Percentiles rank a stretch among this genome's conserved stretches.
Conservation (phyloP, 2,113 vertebrate genomes). For the Suncus etruscus region DNA sequence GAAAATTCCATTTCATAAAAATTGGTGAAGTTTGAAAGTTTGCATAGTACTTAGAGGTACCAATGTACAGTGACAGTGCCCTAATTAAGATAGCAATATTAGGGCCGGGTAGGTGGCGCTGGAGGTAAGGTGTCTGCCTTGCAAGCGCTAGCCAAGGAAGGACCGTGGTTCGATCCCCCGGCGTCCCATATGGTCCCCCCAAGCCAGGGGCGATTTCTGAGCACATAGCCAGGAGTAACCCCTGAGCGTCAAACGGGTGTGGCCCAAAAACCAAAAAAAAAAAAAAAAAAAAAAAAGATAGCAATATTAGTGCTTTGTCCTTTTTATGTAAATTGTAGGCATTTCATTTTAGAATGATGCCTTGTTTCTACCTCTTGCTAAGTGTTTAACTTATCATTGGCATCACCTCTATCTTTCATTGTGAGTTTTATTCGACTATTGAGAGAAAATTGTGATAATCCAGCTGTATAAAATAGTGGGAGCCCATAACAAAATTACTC, state of each 20-base stretch:
- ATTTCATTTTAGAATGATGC: background rate
- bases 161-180: too few relatives aligned
- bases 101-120: too few relatives aligned
- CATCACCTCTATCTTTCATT: conserved; percentile 46
- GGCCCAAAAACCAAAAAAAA: too few relatives aligned
- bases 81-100: background rate
- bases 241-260: too few relatives aligned
- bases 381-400: background rate
- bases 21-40: conserved; percentile 18
- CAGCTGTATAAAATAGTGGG: conserved; percentile 53
- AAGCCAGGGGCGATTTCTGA: too few relatives aligned
- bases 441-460: conserved; percentile 47
- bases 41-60: background rate
- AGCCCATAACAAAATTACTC: conserved; percentile 52
- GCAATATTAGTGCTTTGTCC: conserved; percentile 1
- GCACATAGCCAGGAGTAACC: too few relatives aligned
- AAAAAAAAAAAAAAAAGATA: background rate
- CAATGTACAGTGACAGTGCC: conserved; percentile 4
- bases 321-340: conserved; percentile 45
- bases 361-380: conserved; percentile 44
- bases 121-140: too few relatives aligned
- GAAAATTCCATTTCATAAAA: conserved; percentile 54
- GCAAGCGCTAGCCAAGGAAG: too few relatives aligned
- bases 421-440: conserved; percentile 49
- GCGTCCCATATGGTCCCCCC: too few relatives aligned